Conservation (phyloP, 2,888 invertebrate species). For the Cacoxenus indagator region DNA sequence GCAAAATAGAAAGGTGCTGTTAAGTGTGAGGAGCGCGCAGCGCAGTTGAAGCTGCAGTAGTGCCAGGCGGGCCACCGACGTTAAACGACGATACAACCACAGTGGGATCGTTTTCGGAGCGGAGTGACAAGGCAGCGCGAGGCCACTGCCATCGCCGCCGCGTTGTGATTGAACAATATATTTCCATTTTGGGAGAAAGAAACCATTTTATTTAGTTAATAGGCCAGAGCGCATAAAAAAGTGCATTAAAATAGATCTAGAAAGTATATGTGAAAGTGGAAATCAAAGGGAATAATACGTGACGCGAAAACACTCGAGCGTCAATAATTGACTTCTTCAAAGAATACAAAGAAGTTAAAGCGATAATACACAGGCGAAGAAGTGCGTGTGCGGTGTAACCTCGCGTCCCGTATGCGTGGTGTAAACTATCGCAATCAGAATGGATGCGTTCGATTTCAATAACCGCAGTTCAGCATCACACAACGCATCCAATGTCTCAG, state of each 20-base stretch:
- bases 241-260: neutral
- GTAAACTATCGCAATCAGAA: neutral
- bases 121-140: slow-evolving; percentile 3
- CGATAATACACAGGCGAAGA: no score
- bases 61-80: neutral
- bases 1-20: slow-evolving; percentile 12
- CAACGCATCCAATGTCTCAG: neutral
- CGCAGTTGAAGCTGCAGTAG: neutral
- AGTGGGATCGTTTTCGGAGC: neutral
- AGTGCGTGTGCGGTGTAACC: neutral
- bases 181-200: neutral
- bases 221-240: neutral
- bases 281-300: neutral
- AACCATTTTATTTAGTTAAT: neutral
- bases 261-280: neutral
- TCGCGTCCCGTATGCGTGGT: neutral
- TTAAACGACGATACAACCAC: neutral
- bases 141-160: neutral
- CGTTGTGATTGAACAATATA: neutral
- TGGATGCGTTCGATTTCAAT: neutral
- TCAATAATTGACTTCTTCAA: neutral
- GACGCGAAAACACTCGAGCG: neutral
- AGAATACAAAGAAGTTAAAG: neutral
- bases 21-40: neutral
- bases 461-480: neutral